Percentiles rank a stretch among this genome's conserved stretches.
These are phyloP conservation scores for Idaea straminata DNA, from an alignment of 2,888 invertebrate genomes.

Conservation along the genomic window DNA sequence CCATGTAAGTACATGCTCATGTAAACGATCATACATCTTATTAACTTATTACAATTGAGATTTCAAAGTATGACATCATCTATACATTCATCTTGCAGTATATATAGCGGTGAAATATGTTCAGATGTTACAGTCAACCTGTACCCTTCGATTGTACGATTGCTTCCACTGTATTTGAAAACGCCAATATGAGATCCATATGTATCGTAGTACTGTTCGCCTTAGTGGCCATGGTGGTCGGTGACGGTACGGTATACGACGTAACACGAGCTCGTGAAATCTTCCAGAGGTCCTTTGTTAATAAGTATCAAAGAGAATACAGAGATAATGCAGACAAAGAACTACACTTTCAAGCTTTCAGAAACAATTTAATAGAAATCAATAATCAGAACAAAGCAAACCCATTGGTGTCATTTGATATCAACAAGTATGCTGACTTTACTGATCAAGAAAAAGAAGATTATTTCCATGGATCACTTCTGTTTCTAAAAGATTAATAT, in stretches of 20 bases:
- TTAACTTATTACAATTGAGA: too few species aligned
- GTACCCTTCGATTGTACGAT: too few species aligned
- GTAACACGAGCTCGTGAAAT: constrained; percentile 31
- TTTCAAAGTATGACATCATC: too few species aligned
- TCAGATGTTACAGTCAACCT: too few species aligned
- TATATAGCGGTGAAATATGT: too few species aligned
- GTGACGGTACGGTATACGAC: constrained; percentile 32
- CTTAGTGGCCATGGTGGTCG: constrained; percentile 24
- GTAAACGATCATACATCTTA: too few species aligned
- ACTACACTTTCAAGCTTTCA: constrained; percentile 40
- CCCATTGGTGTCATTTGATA: constrained; percentile 32
- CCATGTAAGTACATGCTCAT: too few species aligned
- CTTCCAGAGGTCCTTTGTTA: constrained; percentile 39
- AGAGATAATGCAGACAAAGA: constrained; percentile 42
- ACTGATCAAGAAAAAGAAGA: constrained; percentile 36
- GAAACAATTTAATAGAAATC: constrained; percentile 33
- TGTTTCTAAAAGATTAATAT: too few species aligned
- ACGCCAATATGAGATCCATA: too few species aligned
- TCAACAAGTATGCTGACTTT: constrained; percentile 49
- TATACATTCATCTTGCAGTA: too few species aligned
- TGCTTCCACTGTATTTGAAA: too few species aligned
- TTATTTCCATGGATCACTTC: neutral
- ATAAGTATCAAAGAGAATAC: constrained; percentile 39
- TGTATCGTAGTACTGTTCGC: too few species aligned
- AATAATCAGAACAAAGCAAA: constrained; percentile 33